phyloP scores from a whole-genome alignment of 2,113 vertebrate genomes.

The Pterophyllum scalare region DNA sequence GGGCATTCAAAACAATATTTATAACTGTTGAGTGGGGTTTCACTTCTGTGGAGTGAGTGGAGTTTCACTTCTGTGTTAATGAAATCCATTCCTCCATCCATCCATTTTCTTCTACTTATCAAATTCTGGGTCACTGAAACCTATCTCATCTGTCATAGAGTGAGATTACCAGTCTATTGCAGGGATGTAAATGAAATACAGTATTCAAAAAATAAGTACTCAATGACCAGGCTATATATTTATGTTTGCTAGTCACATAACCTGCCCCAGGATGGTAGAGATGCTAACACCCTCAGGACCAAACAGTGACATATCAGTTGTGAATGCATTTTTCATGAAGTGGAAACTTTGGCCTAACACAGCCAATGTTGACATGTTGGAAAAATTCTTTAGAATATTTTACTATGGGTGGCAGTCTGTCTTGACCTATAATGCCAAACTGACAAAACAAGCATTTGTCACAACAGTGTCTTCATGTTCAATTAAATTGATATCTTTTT shows the following conservation, averaged over 20 bases:
- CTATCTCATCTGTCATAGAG: neutral
- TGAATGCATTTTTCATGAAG: conserved; percentile 15
- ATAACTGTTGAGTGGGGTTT: no score
- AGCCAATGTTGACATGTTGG: neutral
- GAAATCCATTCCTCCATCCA: neutral
- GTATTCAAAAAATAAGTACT: neutral
- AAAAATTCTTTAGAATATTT: neutral
- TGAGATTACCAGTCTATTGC: neutral
- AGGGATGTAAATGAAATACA: neutral
- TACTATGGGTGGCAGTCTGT: neutral
- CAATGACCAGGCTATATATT: neutral
- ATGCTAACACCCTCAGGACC: neutral
- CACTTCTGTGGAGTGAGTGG: no score
- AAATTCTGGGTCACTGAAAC: neutral
- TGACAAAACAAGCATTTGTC: neutral
- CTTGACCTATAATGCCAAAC: neutral
- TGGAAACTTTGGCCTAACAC: conserved; percentile 3
- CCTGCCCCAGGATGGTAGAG: neutral
- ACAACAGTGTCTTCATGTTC: neutral
- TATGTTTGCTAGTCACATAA: neutral
- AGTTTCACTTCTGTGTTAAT: neutral
- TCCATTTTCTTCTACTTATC: neutral
- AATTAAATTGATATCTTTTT: neutral
- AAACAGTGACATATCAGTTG: neutral
- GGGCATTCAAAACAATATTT: no score